These are phyloP conservation scores for Tetrapedia diversipes DNA, from an alignment of 2,888 invertebrate species.

Conservation along the genomic window DNA sequence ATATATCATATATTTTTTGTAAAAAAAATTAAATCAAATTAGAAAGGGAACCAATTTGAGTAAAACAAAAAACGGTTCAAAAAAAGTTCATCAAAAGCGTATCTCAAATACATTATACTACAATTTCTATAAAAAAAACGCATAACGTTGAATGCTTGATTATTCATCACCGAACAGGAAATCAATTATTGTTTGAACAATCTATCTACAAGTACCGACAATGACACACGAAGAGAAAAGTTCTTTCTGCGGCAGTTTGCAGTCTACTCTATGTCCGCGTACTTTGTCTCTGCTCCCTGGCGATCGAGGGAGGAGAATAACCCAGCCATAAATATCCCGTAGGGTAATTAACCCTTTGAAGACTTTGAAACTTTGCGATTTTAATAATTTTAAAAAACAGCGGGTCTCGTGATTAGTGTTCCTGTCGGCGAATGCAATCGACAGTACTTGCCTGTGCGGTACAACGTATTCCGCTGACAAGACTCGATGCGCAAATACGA, in stretches of 20 bases:
- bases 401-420: conserved; percentile 77
- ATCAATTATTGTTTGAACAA: conserved; percentile 56
- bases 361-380: conserved; percentile 80
- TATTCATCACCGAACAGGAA: conserved; percentile 42
- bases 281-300: conserved; percentile 66
- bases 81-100: too few relatives aligned
- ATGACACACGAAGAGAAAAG: conserved; percentile 61
- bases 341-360: conserved; percentile 83
- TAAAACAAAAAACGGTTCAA: too few relatives aligned
- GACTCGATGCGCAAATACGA: conserved; percentile 58
- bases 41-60: too few relatives aligned
- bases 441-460: too few relatives aligned
- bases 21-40: too few relatives aligned
- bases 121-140: conserved; percentile 4
- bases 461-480: too few relatives aligned
- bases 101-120: too few relatives aligned
- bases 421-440: conserved; percentile 73
- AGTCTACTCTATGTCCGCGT: conserved; percentile 59
- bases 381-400: conserved; percentile 82
- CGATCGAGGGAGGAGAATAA: conserved; percentile 68
- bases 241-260: conserved; percentile 58
- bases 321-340: conserved; percentile 79
- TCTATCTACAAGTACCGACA: conserved; percentile 55
- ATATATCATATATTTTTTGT: too few relatives aligned
- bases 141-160: conserved; percentile 18